Base-by-base conservation (phyloP, 2,797 vertebrate species). In the Hozukius guyotensis region DNA sequence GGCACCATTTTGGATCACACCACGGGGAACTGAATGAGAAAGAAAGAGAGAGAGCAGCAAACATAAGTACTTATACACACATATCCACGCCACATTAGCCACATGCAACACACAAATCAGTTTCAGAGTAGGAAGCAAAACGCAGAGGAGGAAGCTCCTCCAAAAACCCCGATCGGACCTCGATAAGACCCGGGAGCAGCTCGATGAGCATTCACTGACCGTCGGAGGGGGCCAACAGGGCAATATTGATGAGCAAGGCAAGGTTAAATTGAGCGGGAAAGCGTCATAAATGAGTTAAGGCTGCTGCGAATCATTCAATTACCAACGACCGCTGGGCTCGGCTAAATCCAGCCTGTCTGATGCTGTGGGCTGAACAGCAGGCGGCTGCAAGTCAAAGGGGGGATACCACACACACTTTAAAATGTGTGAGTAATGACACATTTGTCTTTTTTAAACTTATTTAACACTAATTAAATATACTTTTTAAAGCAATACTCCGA, bases 1-100 rank as follows among this genome's bases (percentile, higher is more conserved):
- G 42, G 97, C 95, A 87, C 98, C 97, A 55, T 99, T 99, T 92
- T 98, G 98, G 92, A 99, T 98, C 93, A 99, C 98, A 82, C 98
- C 96, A 0, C 97, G 96, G 88, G 98, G 96, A 95, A 99, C 98
- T 99, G 4, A 65, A n/a, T 9, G 20, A 52, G 16, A 49, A 20
- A 18, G 46, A 49, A 18, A 49, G 18, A 36, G 62, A 81, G 55
- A 83, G 27, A 79, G 14, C 65, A 83, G 64, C 13, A 77, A 11
- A 78, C 27, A 59, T 29, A 68, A 65, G 34, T 66, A 71, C 52
- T 77, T 70, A 53, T 13, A 59, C 38, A 81, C 49, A 49, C 42
- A 69, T 14, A 53, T 64, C 7, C 27, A 34, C 6, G 16, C n/a
- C n/a, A 74, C 42, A 25, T 60, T 49, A 31, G 57, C 0, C 73